Evolutionary conservation across 2,797 vertebrate species (phyloP), one percentile per base, ranked within the genome.

Genomic region (Acanthurus leucopareius): DNA sequence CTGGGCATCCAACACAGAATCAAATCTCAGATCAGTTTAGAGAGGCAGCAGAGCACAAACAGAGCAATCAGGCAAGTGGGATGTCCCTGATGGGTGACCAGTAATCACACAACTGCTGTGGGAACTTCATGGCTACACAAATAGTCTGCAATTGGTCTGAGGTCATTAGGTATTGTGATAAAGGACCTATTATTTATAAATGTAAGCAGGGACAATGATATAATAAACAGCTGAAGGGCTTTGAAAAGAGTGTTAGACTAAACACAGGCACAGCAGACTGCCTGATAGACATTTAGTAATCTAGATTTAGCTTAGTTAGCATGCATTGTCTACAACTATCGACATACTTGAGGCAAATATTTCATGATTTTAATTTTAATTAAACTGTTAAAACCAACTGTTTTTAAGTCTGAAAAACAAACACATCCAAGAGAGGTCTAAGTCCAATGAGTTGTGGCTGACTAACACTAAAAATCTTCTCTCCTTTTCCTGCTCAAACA

Each of bases 181-280:
- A 91, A 88, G 62, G 79, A 73, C 63, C 71, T 67, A 72, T 79
- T 84, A 86, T 89, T 91, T 88, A 48, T 78, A 90, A 85, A 84
- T 7, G 68, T 65, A 82, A 92, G 81, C 69, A 85, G 73, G 77
- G 64, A 86, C 83, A 88, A 86, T 86, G n/a, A 90, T 89, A 69
- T 83, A 87, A 89, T 65, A 89, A 93, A 89, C 74, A 84, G 62
- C 71, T 20, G 44, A 84, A 49, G 22, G 65, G 58, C 80, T 89
- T 88, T 88, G 83, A 88, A 89, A 85, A 68, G 53, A 44, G 32
- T 28, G 22, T 83, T 72, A 85, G 84, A 91, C 88, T 85, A 92
- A 89, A 91, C 89, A 89, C 20, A 65, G 63, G 60, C 69, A 70
- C 75, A 74, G 68, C 82, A 80, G 68, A 60, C 81, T 38, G 82